A percentile compares a stretch with the other conserved stretches of the same genome.
These are phyloP conservation scores for Seladonia tumulorum DNA, from an alignment of 2,888 invertebrate genomes.

Conservation along the genomic window DNA sequence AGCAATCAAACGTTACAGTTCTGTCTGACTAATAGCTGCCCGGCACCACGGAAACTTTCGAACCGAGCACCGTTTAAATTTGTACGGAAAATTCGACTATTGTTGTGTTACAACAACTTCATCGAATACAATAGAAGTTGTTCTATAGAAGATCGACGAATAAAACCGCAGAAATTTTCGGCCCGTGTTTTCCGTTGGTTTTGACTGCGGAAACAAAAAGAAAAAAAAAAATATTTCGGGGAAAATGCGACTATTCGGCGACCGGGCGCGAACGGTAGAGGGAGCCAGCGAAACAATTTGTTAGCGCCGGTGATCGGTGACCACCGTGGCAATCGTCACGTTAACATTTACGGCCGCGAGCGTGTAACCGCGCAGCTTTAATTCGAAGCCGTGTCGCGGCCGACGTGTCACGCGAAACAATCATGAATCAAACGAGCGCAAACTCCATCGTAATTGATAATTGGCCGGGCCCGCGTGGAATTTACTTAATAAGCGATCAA, in stretches of 20 bases:
- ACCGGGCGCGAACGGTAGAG: background rate
- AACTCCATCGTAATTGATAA: slow-evolving; percentile 51
- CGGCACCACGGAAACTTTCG: background rate
- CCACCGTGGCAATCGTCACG: slow-evolving; percentile 5
- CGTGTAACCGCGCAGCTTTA: slow-evolving; percentile 38
- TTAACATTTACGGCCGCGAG: slow-evolving; percentile 4
- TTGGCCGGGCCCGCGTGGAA: slow-evolving; percentile 24
- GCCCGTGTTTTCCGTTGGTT: background rate
- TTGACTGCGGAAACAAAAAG: background rate
- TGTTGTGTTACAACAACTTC: background rate
- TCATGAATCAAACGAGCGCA: slow-evolving; percentile 48
- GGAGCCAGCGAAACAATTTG: slow-evolving; percentile 5
- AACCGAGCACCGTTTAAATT: background rate
- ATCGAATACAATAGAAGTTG: too few relatives aligned
- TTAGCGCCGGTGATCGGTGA: slow-evolving; percentile 7
- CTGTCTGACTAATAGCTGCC: background rate
- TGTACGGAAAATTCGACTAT: background rate
- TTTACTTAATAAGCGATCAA: slow-evolving; percentile 27
- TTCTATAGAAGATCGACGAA: background rate
- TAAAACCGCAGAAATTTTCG: background rate
- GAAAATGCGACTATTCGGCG: background rate
- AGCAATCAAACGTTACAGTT: background rate
- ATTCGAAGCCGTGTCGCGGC: slow-evolving; percentile 31
- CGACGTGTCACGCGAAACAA: slow-evolving; percentile 42
- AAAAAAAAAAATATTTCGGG: background rate